Base-by-base conservation (phyloP, 2,113 vertebrate genomes). In the Casuarius casuarius region DNA sequence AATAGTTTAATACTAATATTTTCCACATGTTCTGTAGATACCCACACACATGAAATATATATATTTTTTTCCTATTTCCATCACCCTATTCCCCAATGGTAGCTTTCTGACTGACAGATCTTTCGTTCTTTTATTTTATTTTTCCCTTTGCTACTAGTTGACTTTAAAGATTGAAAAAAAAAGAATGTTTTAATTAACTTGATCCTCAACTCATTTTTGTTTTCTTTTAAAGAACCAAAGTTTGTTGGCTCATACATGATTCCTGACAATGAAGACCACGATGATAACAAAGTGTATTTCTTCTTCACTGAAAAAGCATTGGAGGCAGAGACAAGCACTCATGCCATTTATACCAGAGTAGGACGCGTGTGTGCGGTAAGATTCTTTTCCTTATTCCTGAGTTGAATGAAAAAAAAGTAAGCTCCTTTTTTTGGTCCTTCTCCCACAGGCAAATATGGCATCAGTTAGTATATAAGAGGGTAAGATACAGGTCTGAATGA, bases 231-330 rank as follows among this genome's bases (percentile, higher is more conserved):
- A 99, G 99, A 99, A 92, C 99, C 99, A 22, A 99, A 98, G 97
- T 99, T 99, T 25, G 98, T 99, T 86, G 99, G 98, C 28, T 99
- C 99, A 3, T 98, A 98, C 31, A 97, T 99, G 97, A 99, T 99
- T 90, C 99, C 99, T 33, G 99, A 99, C 96, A 99, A 99, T 13
- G 99, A 99, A 72, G 99, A 99, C 95, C 98, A 96, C 0, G 99
- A 99, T 25, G 99, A 99, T 92, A 99, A 99, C 92, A 99, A 99
- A 97, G 98, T 99, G 5, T 99, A 99, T 96, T 99, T 99, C 97
- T 99, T 99, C 98, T 99, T 99, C 91, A 99, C 99, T 26, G 99
- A 99, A 95, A 99, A 98, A 92, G 99, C 99, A 19, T 73, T 98
- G 74, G 98, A 99, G 48, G 96, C 97, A 0, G 99, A 99, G 75